phyloP scores from a whole-genome alignment of 1,140 invertebrate species.

The Dreissena polymorpha region DNA sequence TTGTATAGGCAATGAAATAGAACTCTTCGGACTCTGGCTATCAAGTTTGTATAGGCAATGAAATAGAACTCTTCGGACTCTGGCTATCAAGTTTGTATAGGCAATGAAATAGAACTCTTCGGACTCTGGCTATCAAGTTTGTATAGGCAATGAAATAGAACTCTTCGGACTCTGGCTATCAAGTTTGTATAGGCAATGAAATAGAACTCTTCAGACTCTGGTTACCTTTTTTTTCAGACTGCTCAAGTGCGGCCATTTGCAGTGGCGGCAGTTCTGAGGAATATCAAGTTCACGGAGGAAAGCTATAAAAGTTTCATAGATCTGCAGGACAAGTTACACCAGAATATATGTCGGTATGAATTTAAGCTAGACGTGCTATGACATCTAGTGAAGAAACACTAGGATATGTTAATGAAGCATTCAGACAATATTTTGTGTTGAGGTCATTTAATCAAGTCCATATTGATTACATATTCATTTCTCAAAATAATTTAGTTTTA shows the following conservation, averaged over 20 bases:
- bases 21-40: not conserved
- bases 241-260: constrained; percentile 90
- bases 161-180: not conserved
- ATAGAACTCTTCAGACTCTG: not conserved
- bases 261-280: constrained; percentile 94
- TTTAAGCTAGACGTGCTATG: not conserved
- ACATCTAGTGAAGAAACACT: not conserved
- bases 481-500: no score
- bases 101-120: no score
- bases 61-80: no score
- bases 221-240: constrained; percentile 81
- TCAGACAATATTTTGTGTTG: no score
- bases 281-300: constrained; percentile 89
- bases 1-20: no score
- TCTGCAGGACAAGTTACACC: constrained; percentile 99
- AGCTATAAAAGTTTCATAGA: constrained; percentile 84
- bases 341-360: constrained; percentile 92
- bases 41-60: not conserved
- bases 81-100: constrained; percentile 14
- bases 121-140: constrained; percentile 4
- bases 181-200: no score
- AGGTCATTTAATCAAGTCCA: no score
- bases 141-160: no score
- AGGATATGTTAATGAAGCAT: not conserved
- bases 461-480: no score